phyloP scores from a whole-genome alignment of 1,140 invertebrate species.

The Cyrtorhinus lividipennis region DNA sequence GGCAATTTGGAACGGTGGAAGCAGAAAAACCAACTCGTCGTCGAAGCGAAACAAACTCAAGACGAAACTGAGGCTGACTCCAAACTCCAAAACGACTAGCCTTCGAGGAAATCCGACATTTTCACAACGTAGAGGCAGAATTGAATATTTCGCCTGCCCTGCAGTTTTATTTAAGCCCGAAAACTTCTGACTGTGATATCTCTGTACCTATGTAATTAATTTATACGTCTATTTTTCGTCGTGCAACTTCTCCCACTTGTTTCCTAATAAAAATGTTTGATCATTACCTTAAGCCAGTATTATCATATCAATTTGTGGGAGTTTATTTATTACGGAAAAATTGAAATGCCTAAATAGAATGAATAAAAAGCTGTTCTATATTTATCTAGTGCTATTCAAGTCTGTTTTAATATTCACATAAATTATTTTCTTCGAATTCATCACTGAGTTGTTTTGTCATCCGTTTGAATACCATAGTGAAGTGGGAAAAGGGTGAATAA shows the following conservation, averaged over 20 bases:
- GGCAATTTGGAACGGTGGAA: constrained; percentile 43
- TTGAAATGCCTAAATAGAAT: background rate
- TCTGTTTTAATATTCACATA: background rate
- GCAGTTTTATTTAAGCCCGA: too few relatives aligned
- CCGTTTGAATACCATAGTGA: too few relatives aligned
- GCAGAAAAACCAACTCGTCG: constrained; percentile 13
- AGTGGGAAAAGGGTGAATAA: too few relatives aligned
- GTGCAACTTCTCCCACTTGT: constrained; percentile 3
- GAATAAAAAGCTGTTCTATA: background rate
- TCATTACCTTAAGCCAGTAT: constrained; percentile 8
- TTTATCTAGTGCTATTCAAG: background rate
- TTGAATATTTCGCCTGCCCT: too few relatives aligned
- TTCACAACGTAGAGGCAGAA: background rate
- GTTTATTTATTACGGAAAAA: background rate
- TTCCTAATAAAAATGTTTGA: background rate
- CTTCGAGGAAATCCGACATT: background rate
- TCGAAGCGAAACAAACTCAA: background rate
- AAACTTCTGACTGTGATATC: constrained; percentile 8
- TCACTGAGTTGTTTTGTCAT: too few relatives aligned
- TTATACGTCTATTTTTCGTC: constrained; percentile 8
- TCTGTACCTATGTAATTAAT: constrained; percentile 8
- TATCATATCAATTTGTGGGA: constrained; percentile 4
- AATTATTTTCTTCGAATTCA: background rate
- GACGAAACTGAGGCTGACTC: background rate
- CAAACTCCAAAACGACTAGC: background rate